Base-by-base conservation (phyloP, 37 sponge, comb jelly and placozoan genomes). In the Dysidea cf. avara region DNA sequence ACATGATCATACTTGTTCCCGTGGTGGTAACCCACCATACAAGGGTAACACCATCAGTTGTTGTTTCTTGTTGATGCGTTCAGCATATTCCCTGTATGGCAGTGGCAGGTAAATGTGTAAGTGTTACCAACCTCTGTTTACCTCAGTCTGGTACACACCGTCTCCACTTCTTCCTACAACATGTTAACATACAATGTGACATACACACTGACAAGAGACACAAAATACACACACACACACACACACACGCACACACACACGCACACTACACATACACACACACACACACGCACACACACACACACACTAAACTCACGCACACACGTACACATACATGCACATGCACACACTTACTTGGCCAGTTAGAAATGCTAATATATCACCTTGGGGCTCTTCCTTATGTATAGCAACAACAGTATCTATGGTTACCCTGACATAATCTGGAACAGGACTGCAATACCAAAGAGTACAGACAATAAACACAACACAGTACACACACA, bases 351-450 rank as follows among this genome's bases (percentile, higher is more conserved):
- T 4, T 26, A 72, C 59, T 64, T 92, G 96, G n/a, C 96, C 96
- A 16, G 99, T 94, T 35, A 98, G 88, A 65, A 98, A 98, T 6
- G 81, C 96, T 53, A 98, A 77, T 7, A 98, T 64, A 52, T 98
- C 99, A 14, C 99, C 99, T 6, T 63, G 72, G 18, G 75, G 61
- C 67, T 89, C 81, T 39, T 92, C 79, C 40, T 81, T 64, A 71
- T 98, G 99, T 18, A 98, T 79, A 39, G 87, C 87, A 38, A 90
- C 63, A 9, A 83, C 80, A 31, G 93, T 83, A 59, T 94, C 89
- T 39, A 87, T 87, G n/a, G 93, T 83, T 18, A 90, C 79, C n/a
- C 64, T 88, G 31, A 98, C 55, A 51, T 98, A 98, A 64, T 94
- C 77, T 7, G 99, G 81, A n/a, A 92, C 90, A 20, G 99, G 99